Conservation (phyloP, 2,113 vertebrate genomes). For the Microtus richardsoni region DNA sequence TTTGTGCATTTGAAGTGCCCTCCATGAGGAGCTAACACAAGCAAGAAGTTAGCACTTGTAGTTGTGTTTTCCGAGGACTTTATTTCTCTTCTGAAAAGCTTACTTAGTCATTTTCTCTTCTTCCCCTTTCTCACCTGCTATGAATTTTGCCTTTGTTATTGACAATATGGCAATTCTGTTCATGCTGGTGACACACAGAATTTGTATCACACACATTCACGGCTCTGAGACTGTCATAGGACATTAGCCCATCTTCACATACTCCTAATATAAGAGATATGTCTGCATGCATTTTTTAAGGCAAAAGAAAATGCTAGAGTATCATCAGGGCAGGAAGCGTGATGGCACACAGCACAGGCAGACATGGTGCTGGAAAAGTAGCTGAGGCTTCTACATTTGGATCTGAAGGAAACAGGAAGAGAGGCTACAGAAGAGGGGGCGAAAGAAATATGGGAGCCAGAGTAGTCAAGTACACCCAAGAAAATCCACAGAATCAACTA, state of each 20-base stretch:
- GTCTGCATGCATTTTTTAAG: background rate
- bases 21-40: background rate
- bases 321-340: too few species aligned
- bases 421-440: too few species aligned
- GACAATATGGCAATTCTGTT: conserved; percentile 16
- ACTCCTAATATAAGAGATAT: background rate
- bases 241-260: conserved; percentile 2
- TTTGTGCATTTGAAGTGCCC: background rate
- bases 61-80: background rate
- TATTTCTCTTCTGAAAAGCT: background rate
- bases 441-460: too few species aligned
- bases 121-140: conserved; percentile 30
- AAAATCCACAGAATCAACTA: too few species aligned
- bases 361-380: too few species aligned
- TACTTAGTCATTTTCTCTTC: background rate
- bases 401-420: too few species aligned
- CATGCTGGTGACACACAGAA: background rate
- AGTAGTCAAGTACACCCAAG: too few species aligned
- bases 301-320: background rate
- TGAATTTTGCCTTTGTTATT: conserved; percentile 29
- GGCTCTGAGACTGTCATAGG: background rate
- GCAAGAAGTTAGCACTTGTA: background rate
- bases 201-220: background rate
- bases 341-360: too few species aligned
- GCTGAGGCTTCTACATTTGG: too few species aligned